A percentile compares a stretch with the other conserved stretches of the same genome.
Conservation (phyloP, 2,888 invertebrate species). For the Cyclophora punctaria region DNA sequence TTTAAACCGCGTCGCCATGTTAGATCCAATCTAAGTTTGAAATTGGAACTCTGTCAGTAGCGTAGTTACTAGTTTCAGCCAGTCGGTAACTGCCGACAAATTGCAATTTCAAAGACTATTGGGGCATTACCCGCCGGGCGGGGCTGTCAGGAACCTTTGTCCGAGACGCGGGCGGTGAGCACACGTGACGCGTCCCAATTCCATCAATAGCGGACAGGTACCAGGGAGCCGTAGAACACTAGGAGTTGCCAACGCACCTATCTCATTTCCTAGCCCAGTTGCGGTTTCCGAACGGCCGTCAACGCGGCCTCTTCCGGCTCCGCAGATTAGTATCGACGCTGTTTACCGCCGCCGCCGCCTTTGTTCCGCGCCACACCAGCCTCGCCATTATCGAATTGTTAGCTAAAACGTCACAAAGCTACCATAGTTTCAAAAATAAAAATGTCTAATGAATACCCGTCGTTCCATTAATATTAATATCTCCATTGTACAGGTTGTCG, state of each 20-base stretch:
- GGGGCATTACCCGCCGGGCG: neutral
- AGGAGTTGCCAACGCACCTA: conserved; percentile 60
- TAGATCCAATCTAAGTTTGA: neutral
- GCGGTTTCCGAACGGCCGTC: conserved; percentile 68
- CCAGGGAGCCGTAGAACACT: conserved; percentile 37
- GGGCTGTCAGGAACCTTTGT: neutral
- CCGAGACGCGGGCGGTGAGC: neutral
- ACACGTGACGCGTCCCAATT: conserved; percentile 39
- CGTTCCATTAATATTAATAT: too few species aligned
- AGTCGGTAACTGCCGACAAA: neutral
- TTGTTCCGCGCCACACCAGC: conserved; percentile 36
- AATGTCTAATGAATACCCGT: too few species aligned
- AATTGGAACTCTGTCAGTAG: neutral
- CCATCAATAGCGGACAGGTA: conserved; percentile 38
- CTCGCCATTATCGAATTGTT: neutral
- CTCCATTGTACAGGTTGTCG: neutral
- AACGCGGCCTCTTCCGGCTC: conserved; percentile 67
- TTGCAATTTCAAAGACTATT: neutral
- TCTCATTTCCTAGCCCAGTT: conserved; percentile 75
- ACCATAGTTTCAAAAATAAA: too few species aligned
- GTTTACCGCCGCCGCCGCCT: conserved; percentile 59
- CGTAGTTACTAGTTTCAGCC: neutral
- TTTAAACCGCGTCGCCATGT: neutral
- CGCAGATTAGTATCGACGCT: conserved; percentile 69
- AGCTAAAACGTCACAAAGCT: too few species aligned